A percentile compares a stretch with the other conserved stretches of the same genome.
These are phyloP conservation scores for Thalpophila matura DNA, from an alignment of 2,888 invertebrate species.

Conservation along the genomic window DNA sequence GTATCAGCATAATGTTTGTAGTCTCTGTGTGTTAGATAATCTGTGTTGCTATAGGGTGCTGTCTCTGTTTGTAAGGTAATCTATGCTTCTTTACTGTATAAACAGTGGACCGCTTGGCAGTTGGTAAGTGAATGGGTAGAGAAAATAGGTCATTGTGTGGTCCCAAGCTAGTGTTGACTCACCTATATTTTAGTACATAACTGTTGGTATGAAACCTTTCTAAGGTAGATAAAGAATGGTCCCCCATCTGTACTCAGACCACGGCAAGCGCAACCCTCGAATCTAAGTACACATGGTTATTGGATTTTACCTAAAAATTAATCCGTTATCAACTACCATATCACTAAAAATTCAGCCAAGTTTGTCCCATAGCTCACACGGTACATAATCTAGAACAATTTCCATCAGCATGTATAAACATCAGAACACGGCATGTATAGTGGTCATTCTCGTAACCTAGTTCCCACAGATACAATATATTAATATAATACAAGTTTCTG, in stretches of 20 bases:
- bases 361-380: not conserved
- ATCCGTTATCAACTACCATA: not conserved
- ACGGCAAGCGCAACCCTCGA: too few relatives aligned
- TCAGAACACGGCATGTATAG: not conserved
- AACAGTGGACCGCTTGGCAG: constrained; percentile 25
- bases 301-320: not conserved
- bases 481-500: constrained; percentile 6
- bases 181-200: constrained; percentile 15
- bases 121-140: constrained; percentile 36
- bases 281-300: not conserved
- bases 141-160: constrained; percentile 44
- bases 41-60: not conserved
- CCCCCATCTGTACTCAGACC: too few relatives aligned
- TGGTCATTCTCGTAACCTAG: not conserved
- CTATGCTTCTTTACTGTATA: constrained; percentile 12
- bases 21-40: constrained; percentile 1
- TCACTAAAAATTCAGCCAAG: not conserved
- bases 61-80: constrained; percentile 15
- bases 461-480: not conserved
- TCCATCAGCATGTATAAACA: constrained; percentile 9
- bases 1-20: constrained; percentile 42
- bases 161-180: constrained; percentile 1
- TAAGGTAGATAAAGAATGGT: not conserved
- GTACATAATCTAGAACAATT: constrained; percentile 12
- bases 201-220: not conserved